These are phyloP conservation scores for Anthopleura xanthogrammica DNA, from an alignment of 92 coral and sea anemone genomes.

Conservation along the genomic window DNA sequence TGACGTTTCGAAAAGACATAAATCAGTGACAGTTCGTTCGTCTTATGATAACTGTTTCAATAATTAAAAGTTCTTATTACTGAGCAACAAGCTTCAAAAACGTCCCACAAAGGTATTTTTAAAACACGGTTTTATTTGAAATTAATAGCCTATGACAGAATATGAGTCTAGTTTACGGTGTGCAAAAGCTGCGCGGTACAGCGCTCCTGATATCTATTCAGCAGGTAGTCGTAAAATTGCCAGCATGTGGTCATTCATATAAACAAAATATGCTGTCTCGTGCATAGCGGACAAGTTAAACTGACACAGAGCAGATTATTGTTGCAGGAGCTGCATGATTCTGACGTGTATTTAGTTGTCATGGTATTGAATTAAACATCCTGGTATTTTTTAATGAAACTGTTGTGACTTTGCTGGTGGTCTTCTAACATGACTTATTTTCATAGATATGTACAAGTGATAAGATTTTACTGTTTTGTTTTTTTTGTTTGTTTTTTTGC, in stretches of 20 bases:
- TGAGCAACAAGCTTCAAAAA: not conserved
- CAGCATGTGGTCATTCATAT: not conserved
- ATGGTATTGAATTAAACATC: not conserved
- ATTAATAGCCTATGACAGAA: not conserved
- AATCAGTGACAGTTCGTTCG: not conserved
- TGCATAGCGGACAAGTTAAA: not conserved
- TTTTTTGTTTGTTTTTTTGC: too few species aligned
- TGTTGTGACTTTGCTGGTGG: not conserved
- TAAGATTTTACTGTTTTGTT: too few species aligned
- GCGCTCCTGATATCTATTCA: not conserved
- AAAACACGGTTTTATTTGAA: not conserved
- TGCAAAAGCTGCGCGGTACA: not conserved
- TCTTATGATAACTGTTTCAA: not conserved
- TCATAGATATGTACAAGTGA: too few species aligned
- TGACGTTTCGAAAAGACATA: not conserved
- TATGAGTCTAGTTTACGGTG: not conserved
- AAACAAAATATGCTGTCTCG: not conserved
- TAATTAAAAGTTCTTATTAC: not conserved
- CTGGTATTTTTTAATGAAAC: not conserved
- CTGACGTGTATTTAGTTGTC: not conserved
- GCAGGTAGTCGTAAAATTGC: not conserved
- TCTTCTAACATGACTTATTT: too few species aligned
- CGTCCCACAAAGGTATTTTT: not conserved
- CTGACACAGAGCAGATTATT: not conserved
- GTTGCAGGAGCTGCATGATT: not conserved